A percentile compares a stretch with the other conserved stretches of the same genome.
Conservation (phyloP, 2,888 invertebrate species). For the Catocala fraxini region DNA sequence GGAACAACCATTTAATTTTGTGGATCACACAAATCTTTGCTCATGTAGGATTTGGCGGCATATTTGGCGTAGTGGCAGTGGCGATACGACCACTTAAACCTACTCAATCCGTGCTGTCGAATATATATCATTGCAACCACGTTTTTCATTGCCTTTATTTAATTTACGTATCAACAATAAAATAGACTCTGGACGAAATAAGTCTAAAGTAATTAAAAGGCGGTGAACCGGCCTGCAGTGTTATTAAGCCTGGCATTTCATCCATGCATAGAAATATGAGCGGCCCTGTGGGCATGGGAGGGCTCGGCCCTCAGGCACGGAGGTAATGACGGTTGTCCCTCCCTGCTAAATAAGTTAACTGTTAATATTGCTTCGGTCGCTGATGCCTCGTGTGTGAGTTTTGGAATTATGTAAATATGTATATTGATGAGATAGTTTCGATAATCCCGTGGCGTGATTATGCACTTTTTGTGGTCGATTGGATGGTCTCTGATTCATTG, state of each 20-base stretch:
- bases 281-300: constrained; percentile 21
- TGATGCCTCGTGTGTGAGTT: constrained; percentile 23
- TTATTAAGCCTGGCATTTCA: constrained; percentile 52
- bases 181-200: not conserved
- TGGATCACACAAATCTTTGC: too few species aligned
- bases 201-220: constrained; percentile 47
- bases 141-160: too few species aligned
- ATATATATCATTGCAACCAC: too few species aligned
- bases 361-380: constrained; percentile 42
- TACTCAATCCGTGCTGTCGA: too few species aligned
- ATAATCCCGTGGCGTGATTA: too few species aligned
- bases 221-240: constrained; percentile 37
- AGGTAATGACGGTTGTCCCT: constrained; percentile 36
- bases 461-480: too few species aligned
- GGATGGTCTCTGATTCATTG: too few species aligned
- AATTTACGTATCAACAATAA: not conserved
- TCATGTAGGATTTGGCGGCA: too few species aligned
- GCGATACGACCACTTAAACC: too few species aligned
- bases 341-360: constrained; percentile 44
- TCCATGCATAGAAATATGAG: constrained; percentile 60
- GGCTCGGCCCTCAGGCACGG: constrained; percentile 32
- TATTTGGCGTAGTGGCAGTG: too few species aligned
- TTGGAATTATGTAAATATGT: constrained; percentile 11
- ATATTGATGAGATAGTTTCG: not conserved
- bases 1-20: too few species aligned